phyloP scores from a whole-genome alignment of 2,113 vertebrate species.

The Semicossyphus pulcher region DNA sequence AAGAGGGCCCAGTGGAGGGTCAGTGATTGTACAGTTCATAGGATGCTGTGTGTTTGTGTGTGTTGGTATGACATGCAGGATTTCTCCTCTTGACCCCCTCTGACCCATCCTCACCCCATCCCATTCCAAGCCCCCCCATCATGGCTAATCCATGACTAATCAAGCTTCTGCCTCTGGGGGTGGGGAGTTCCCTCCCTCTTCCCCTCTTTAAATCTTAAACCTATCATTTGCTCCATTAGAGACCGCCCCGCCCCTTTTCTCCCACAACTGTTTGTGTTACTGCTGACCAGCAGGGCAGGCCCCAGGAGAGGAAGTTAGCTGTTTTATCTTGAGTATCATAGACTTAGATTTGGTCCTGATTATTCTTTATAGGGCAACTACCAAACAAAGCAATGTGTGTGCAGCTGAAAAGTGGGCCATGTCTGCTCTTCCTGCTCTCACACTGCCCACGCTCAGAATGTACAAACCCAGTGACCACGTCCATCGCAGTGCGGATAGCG shows the following conservation, averaged over 20 bases:
- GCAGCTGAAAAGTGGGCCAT: background rate
- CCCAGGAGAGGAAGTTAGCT: no score
- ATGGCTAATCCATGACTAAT: constrained; percentile 63
- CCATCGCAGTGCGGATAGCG: background rate
- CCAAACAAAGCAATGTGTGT: no score
- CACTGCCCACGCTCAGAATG: background rate
- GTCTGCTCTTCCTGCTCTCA: background rate
- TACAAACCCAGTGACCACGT: background rate
- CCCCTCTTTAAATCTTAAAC: constrained; percentile 62
- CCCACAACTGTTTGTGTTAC: constrained; percentile 21
- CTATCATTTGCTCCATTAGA: constrained; percentile 74
- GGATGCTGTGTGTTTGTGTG: constrained; percentile 9
- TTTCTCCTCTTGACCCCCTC: constrained; percentile 29
- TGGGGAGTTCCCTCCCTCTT: constrained; percentile 23
- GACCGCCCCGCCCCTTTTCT: constrained; percentile 22
- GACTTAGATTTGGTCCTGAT: no score
- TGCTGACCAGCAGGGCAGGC: background rate
- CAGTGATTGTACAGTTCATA: constrained; percentile 17
- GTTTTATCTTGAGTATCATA: no score
- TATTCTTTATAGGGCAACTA: no score
- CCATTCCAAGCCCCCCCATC: constrained; percentile 11
- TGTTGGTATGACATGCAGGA: constrained; percentile 15
- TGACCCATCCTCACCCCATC: constrained; percentile 19
- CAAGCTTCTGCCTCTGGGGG: constrained; percentile 31
- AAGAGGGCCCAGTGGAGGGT: background rate